Evolutionary conservation across 2,113 vertebrate genomes (phyloP).

Genomic region (Lophius piscatorius): DNA sequence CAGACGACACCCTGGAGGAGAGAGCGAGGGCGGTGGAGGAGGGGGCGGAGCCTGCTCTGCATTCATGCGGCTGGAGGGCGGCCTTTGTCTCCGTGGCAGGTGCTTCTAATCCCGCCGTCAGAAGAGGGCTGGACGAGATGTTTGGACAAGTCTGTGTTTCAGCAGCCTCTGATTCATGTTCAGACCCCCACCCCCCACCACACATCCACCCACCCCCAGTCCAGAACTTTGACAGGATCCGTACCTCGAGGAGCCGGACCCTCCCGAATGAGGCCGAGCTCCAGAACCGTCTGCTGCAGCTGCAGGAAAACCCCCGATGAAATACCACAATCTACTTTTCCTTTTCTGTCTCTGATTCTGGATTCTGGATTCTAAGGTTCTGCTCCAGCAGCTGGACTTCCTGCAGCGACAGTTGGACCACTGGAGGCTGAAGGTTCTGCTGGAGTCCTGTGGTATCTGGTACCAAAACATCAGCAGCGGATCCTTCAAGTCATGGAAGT

Average conservation of each 20-base stretch:
- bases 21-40: not conserved
- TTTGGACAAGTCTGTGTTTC: conserved; percentile 65
- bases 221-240: conserved; percentile 47
- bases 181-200: conserved; percentile 2
- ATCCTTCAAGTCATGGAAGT: too few species aligned
- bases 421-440: too few species aligned
- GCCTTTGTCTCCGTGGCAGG: conserved; percentile 69
- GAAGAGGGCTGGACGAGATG: conserved; percentile 61
- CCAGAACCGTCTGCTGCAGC: not conserved
- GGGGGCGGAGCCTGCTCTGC: conserved; percentile 42
- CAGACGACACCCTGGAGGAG: not conserved
- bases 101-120: conserved; percentile 75
- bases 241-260: conserved; percentile 45
- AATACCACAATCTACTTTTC: too few species aligned
- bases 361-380: too few species aligned
- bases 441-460: too few species aligned
- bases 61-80: conserved; percentile 64
- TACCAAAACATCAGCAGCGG: too few species aligned
- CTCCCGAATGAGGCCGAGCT: conserved; percentile 18
- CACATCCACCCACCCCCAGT: conserved; percentile 15
- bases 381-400: too few species aligned
- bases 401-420: too few species aligned
- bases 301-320: too few species aligned
- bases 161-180: conserved; percentile 44
- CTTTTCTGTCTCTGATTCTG: too few species aligned